Conservation (phyloP, 2,113 vertebrate species). For the Plectropomus leopardus region DNA sequence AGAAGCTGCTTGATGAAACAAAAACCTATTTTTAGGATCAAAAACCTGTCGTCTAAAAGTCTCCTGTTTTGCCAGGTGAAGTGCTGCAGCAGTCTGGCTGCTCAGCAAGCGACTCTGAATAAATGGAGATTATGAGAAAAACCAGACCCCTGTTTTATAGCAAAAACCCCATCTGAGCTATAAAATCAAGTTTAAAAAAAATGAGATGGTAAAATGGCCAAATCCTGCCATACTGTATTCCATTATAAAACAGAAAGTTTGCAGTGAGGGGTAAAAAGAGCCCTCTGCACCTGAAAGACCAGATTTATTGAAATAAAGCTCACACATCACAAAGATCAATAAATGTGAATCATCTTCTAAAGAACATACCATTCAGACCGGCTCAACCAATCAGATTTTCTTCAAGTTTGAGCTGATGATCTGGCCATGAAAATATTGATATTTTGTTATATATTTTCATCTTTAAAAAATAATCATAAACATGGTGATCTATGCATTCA, state of each 20-base stretch:
- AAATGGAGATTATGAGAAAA: neutral
- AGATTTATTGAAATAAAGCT: conserved; percentile 27
- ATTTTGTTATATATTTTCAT: neutral
- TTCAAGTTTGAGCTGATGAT: neutral
- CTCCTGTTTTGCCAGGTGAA: neutral
- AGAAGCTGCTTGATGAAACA: neutral
- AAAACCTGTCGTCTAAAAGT: conserved; percentile 15
- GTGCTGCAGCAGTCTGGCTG: neutral
- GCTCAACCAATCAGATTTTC: conserved; percentile 1
- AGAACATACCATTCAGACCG: neutral
- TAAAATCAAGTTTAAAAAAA: neutral
- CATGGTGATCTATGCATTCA: neutral
- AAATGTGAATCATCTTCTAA: conserved; percentile 27
- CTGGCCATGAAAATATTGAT: neutral
- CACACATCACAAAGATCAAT: conserved; percentile 34
- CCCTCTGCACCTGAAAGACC: neutral
- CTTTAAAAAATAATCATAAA: neutral
- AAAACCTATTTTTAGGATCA: conserved; percentile 18
- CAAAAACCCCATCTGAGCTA: neutral
- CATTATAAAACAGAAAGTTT: neutral
- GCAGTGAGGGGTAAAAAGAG: neutral
- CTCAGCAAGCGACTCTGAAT: neutral
- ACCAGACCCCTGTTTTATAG: neutral
- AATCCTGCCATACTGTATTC: neutral
- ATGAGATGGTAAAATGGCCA: conserved; percentile 5